These are phyloP conservation scores for Otis tarda DNA, from an alignment of 2,113 vertebrate genomes.

Conservation along the genomic window DNA sequence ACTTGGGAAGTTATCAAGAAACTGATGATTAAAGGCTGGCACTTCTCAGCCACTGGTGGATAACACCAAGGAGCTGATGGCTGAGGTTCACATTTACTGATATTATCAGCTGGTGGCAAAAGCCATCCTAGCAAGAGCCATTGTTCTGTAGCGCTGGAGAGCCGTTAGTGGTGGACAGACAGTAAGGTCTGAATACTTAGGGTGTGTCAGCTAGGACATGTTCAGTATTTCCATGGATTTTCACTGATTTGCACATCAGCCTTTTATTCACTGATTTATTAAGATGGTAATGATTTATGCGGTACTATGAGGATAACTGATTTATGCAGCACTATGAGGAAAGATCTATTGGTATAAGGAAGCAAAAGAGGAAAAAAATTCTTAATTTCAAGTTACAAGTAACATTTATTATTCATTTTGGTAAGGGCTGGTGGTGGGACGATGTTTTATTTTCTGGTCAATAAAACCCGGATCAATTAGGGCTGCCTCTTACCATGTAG, in stretches of 20 bases:
- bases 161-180: not conserved
- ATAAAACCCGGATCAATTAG: not conserved
- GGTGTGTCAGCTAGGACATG: not conserved
- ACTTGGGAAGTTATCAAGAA: not conserved
- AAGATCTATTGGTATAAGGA: not conserved
- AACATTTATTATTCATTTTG: not conserved
- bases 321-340: too few relatives aligned
- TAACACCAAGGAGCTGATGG: not conserved
- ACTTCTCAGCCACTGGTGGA: not conserved
- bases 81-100: not conserved
- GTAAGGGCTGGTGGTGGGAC: not conserved
- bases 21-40: not conserved
- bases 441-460: rapidly evolving
- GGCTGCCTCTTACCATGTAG: not conserved
- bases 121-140: rapidly evolving
- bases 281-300: not conserved
- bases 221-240: not conserved
- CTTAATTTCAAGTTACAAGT: not conserved
- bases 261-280: not conserved
- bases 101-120: not conserved
- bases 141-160: not conserved
- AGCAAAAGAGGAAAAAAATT: not conserved
- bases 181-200: not conserved
- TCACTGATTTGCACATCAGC: not conserved
- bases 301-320: too few relatives aligned